Conservation (phyloP, 2,888 invertebrate genomes). For the Cerastis leucographa region DNA sequence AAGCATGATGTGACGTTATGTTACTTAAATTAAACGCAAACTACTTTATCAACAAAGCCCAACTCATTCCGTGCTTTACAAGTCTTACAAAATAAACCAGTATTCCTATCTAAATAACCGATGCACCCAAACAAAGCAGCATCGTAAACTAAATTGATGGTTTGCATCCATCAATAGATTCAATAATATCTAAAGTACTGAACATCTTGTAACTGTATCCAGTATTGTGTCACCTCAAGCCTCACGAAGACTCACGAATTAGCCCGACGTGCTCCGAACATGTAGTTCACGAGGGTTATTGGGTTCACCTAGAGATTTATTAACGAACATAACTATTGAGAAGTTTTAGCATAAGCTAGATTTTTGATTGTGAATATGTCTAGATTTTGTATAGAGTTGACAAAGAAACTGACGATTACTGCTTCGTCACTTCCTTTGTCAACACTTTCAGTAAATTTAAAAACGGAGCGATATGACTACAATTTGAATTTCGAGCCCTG, state of each 20-base stretch:
- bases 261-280: slow-evolving; percentile 63
- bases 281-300: slow-evolving; percentile 56
- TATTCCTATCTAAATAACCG: slow-evolving; percentile 31
- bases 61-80: too few relatives aligned
- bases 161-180: slow-evolving; percentile 48
- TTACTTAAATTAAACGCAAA: background rate
- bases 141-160: slow-evolving; percentile 49
- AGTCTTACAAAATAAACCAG: slow-evolving; percentile 15
- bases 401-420: too few relatives aligned
- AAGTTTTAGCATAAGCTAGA: slow-evolving; percentile 7
- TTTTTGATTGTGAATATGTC: slow-evolving; percentile 2
- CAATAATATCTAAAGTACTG: background rate
- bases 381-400: background rate
- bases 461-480: too few relatives aligned
- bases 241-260: slow-evolving; percentile 58
- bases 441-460: too few relatives aligned
- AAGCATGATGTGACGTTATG: background rate
- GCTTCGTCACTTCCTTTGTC: too few relatives aligned
- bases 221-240: slow-evolving; percentile 67
- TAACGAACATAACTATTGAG: slow-evolving; percentile 30
- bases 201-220: slow-evolving; percentile 64
- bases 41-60: too few relatives aligned
- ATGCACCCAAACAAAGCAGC: slow-evolving; percentile 35
- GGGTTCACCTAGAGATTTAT: slow-evolving; percentile 32
- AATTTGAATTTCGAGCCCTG: too few relatives aligned